Base-by-base conservation (phyloP, 1,140 invertebrate genomes). In the Drosophila ogumai region DNA sequence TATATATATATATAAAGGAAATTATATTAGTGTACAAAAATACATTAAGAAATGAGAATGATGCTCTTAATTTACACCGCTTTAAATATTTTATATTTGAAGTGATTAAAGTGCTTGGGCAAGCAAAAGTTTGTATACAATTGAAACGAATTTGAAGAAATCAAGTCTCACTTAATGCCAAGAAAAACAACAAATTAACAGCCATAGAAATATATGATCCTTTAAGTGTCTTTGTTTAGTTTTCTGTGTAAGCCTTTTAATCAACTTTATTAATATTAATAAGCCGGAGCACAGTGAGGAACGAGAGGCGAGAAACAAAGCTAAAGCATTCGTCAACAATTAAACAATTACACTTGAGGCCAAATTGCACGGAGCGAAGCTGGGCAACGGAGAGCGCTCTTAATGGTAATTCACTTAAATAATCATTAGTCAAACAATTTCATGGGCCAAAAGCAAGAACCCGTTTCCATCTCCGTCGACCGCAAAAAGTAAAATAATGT, bases 241-340 rank as follows among this genome's bases (percentile, higher is more conserved):
- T 87, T 68, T 59, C 43, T 68, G 77, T 75, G 56, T 81, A 90
- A 90, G 73, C 80, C 84, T 78, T 74, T 88, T 90, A 88, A 88
- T 88, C 76, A 81, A 90, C 81, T 88, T 90, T 84, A 88, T 88
- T 88, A 88, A 90, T 81, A 88, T 85, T 88, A 85, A 88, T 85
- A 71, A 81, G 66, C 76, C 54, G 43, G 64, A 56, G 38, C 69
- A 41, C 50, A 13, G 61, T 10, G 43, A 46, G 50, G 44, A 19
- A 19, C 25, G 49, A 59, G 59, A 32, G 41, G 43, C 47, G 36
- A 75, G 31, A 72, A 58, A 82, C 79, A 88, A 79, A 76, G 61
- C 40, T 57, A 66, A 72, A 65, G 59, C 43, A 71, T 63, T 69
- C 75, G 76, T 82, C 81, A 90, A 88, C 81, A 90, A 88, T 90